Percentiles rank a stretch among this genome's conserved stretches.
phyloP scores from a whole-genome alignment of 2,888 invertebrate genomes.

The Chydorus sphaericus region DNA sequence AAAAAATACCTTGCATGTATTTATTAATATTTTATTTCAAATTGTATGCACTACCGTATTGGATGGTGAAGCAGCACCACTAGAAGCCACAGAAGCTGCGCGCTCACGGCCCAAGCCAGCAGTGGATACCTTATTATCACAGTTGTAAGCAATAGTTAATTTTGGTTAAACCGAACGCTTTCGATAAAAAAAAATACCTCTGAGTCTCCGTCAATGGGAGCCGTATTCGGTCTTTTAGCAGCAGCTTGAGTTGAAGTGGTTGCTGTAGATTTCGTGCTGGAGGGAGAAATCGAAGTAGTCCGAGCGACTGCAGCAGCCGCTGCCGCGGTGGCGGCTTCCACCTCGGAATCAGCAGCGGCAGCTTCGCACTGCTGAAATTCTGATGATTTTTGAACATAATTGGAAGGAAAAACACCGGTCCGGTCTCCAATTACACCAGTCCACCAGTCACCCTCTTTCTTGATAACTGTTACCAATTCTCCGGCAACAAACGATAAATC shows the following conservation, averaged over 20 bases:
- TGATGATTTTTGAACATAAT: constrained; percentile 62
- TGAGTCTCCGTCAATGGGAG: constrained; percentile 3
- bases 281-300: constrained; percentile 12
- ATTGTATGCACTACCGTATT: background rate
- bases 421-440: constrained; percentile 72
- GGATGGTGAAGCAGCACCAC: constrained; percentile 9
- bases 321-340: constrained; percentile 14
- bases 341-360: constrained; percentile 14
- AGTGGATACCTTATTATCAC: no score
- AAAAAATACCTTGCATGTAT: background rate
- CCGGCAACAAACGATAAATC: constrained; percentile 77
- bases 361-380: constrained; percentile 15
- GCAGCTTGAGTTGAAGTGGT: background rate
- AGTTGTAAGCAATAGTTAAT: no score
- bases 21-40: background rate
- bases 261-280: background rate
- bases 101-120: background rate
- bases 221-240: constrained; percentile 1
- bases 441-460: constrained; percentile 98
- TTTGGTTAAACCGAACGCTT: no score
- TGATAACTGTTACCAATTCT: constrained; percentile 70
- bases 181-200: constrained; percentile 4
- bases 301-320: constrained; percentile 14
- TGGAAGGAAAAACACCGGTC: constrained; percentile 91
- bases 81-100: constrained; percentile 9